A percentile compares a stretch with the other conserved stretches of the same genome.
These are phyloP conservation scores for Epizoanthus illoricatus DNA, from an alignment of 92 coral and sea anemone genomes.

Conservation along the genomic window DNA sequence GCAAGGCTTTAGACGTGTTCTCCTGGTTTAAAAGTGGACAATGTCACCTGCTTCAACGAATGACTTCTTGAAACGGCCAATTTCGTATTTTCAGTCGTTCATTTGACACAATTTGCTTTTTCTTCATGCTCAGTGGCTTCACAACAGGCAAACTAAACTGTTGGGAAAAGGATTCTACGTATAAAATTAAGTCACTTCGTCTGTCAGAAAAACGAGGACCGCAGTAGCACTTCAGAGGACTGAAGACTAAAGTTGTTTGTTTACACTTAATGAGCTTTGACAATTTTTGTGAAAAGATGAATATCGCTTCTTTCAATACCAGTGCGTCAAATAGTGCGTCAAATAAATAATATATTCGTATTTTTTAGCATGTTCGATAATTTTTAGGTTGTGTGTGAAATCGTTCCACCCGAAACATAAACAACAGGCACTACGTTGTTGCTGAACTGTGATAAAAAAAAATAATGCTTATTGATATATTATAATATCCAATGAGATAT, in stretches of 20 bases:
- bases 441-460: neutral
- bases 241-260: conserved; percentile 2
- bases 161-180: neutral
- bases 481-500: no score
- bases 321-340: neutral
- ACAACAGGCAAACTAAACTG: neutral
- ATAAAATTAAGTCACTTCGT: no score
- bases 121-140: neutral
- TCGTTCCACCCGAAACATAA: neutral
- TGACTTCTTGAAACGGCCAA: neutral
- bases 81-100: neutral
- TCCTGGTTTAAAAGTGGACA: no score
- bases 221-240: neutral
- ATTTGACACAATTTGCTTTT: neutral
- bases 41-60: neutral
- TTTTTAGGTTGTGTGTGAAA: conserved; percentile 11
- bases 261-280: neutral
- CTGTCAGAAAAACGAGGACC: no score
- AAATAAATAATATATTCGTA: neutral
- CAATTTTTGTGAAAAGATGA: neutral
- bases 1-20: no score
- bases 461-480: neutral
- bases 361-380: conserved; percentile 4
- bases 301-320: no score
- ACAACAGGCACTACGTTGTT: neutral